Evolutionary conservation across 2,797 vertebrate genomes (phyloP).

Genomic region (Falco concolor): DNA sequence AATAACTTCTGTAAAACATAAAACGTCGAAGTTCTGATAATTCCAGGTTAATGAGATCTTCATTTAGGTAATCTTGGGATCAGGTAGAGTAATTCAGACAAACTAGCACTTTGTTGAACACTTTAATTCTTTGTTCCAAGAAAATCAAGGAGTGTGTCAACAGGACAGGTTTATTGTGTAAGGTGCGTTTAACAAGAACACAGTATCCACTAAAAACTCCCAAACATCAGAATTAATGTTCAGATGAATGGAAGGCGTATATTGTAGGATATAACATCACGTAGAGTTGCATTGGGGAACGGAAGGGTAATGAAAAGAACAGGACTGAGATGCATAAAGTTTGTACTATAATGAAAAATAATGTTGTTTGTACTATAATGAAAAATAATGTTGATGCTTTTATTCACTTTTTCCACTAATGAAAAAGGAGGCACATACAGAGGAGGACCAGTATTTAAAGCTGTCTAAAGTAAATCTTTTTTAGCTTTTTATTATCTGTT

Average conservation of each 20-base stretch:
- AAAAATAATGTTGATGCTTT: neutral
- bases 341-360: neutral
- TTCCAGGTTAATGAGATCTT: neutral
- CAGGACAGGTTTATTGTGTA: neutral
- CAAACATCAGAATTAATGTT: neutral
- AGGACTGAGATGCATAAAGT: neutral
- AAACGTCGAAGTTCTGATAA: neutral
- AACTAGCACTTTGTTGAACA: neutral
- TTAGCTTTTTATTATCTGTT: neutral
- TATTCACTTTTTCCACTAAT: slow-evolving; percentile 4
- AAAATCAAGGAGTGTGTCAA: neutral
- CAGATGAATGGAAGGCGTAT: neutral
- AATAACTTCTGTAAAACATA: neutral
- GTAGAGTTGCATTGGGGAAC: neutral
- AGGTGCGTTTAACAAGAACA: neutral
- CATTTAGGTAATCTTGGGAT: neutral
- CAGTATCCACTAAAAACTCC: neutral
- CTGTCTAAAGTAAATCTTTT: neutral
- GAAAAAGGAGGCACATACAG: neutral
- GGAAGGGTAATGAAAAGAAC: slow-evolving; percentile 10
- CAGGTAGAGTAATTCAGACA: neutral
- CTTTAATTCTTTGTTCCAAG: neutral
- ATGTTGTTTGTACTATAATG: neutral
- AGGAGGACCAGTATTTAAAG: neutral
- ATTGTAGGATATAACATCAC: neutral